These are phyloP conservation scores for Champsocephalus esox DNA, from an alignment of 2,797 vertebrate species.

Conservation along the genomic window DNA sequence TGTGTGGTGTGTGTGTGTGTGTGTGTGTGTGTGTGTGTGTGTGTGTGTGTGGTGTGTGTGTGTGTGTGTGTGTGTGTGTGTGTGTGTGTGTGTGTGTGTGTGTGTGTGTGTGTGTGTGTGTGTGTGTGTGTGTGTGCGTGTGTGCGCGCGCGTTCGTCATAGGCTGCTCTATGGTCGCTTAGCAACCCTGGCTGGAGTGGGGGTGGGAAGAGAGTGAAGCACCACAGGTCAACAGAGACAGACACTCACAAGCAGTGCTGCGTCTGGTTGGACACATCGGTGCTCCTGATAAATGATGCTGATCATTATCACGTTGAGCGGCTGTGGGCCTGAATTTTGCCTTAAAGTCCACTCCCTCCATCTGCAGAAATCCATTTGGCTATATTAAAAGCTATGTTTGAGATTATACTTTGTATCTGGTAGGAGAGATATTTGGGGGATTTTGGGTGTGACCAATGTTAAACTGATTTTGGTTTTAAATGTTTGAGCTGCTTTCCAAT, in stretches of 20 bases:
- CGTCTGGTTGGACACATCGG: conserved; percentile 56
- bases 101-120: no score
- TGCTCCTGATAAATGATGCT: conserved; percentile 60
- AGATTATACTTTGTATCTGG: not conserved
- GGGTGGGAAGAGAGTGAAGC: conserved; percentile 68
- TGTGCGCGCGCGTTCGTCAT: conserved; percentile 50
- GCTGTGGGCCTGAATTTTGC: conserved; percentile 28
- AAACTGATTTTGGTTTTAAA: not conserved
- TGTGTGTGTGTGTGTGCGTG: conserved; percentile 31
- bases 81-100: no score
- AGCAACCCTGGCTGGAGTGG: conserved; percentile 75
- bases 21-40: conserved; percentile 21
- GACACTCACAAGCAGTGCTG: conserved; percentile 53
- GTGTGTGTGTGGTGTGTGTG: no score
- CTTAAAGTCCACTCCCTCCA: conserved; percentile 13
- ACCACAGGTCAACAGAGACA: conserved; percentile 70
- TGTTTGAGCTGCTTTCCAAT: not conserved
- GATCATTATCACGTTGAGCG: conserved; percentile 58
- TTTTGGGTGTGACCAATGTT: not conserved
- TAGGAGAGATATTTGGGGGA: not conserved
- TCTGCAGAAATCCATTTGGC: conserved; percentile 15
- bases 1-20: conserved; percentile 33
- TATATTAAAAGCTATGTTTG: not conserved
- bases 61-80: conserved; percentile 33
- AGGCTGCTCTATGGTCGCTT: conserved; percentile 80